These are phyloP conservation scores for Heteromyza rotundicornis DNA, from an alignment of 2,888 invertebrate genomes.

Conservation along the genomic window DNA sequence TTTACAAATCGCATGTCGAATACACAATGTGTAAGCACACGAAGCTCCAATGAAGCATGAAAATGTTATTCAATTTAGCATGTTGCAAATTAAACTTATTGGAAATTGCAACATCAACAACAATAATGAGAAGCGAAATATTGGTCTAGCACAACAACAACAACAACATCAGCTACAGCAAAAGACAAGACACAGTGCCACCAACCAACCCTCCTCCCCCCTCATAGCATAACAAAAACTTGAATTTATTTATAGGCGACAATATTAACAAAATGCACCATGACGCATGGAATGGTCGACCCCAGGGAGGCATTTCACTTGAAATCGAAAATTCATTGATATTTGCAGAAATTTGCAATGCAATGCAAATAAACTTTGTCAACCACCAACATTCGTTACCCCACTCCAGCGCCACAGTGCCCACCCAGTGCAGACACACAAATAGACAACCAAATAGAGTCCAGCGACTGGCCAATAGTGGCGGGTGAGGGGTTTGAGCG, in stretches of 20 bases:
- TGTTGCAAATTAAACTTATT: conserved; percentile 33
- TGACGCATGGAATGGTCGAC: background rate
- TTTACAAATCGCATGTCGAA: conserved; percentile 17
- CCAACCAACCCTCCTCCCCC: background rate
- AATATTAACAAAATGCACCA: background rate
- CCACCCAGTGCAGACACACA: background rate
- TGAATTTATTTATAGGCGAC: conserved; percentile 12
- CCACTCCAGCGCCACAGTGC: background rate
- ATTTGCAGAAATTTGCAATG: too few species aligned
- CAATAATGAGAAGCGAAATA: too few species aligned
- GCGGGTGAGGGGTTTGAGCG: background rate
- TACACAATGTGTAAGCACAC: background rate
- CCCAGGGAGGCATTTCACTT: too few species aligned
- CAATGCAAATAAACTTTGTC: background rate
- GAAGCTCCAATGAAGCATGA: conserved; percentile 39
- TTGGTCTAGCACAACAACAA: too few species aligned
- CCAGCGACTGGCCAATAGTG: background rate
- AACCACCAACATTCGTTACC: too few species aligned
- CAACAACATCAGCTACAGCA: conserved; percentile 24
- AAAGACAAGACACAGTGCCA: too few species aligned
- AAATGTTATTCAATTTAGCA: conserved; percentile 48
- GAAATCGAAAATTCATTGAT: too few species aligned
- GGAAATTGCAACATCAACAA: conserved; percentile 18
- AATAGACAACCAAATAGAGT: background rate
- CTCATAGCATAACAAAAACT: background rate